Base-by-base conservation (phyloP, 2,888 invertebrate species). In the Philonicus albiceps region DNA sequence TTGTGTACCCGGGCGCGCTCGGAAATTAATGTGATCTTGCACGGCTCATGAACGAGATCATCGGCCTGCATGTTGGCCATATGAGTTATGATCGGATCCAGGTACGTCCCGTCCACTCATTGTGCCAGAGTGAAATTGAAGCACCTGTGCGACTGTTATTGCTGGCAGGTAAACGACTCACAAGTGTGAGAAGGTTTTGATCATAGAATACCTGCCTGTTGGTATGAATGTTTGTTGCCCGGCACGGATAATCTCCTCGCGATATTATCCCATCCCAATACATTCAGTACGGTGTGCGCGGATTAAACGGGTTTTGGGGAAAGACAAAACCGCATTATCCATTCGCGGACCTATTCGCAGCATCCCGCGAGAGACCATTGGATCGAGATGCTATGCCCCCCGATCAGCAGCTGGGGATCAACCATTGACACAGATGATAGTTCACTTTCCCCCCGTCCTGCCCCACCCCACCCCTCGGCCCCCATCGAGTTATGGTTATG, bases 11-110 rank as follows among this genome's bases (percentile, higher is more conserved):
- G 85, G 76, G 81, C 85, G 81, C 86, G 81, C 73, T 86, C 86
- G 84, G 86, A 86, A 87, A 87, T 87, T 87, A 87, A 87, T 87
- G 87, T 84, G 86, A 87, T 86, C 87, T 87, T 86, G 84, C 85
- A 86, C 84, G 85, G 31, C 75, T 64, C n/a, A 55, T 80, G 49
- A 73, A 78, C 76, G 86, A 87, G 87, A 87, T 87, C 87, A 86
- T 76, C 74, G 87, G 86, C 87, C 87, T 75, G 87, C 76, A 55
- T 78, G 84, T 75, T 76, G 53, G 40, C 81, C 81, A 86, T 87
- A 87, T 86, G 86, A 87, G 49, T 87, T 86, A 87, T 87, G 87
- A 76, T 83, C 76, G 78, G 73, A n/a, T n/a, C 81, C 30, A 64
- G n/a, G 55, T 84, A 34, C 76, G 55, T 78, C 30, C 76, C 64